Evolutionary conservation across 2,888 invertebrate species (phyloP).

Genomic region (Notocelia uddmanniana): DNA sequence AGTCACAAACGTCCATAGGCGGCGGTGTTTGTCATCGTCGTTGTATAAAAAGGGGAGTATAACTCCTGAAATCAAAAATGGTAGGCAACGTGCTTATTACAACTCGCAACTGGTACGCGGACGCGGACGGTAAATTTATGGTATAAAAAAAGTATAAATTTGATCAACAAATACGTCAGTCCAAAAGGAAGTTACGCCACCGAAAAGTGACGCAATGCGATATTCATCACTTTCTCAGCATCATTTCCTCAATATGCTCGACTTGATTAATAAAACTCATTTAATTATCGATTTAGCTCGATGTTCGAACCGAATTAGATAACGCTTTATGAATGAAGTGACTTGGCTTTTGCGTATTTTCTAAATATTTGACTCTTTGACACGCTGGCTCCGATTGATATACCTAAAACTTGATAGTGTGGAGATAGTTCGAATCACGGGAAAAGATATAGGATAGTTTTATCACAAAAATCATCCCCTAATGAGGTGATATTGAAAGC

Average conservation of each 20-base stretch:
- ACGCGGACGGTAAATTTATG: too few relatives aligned
- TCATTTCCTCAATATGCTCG: conserved; percentile 29
- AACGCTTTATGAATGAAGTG: conserved; percentile 3
- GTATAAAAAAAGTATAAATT: not conserved
- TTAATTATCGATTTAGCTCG: conserved; percentile 12
- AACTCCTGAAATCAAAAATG: not conserved
- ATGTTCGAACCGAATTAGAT: not conserved
- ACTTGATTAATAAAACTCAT: conserved; percentile 10
- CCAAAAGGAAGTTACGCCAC: conserved; percentile 5
- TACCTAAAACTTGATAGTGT: too few relatives aligned
- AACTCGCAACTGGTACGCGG: too few relatives aligned
- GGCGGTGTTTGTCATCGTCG: too few relatives aligned
- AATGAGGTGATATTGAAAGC: too few relatives aligned
- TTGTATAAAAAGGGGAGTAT: too few relatives aligned
- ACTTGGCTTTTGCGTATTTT: not conserved
- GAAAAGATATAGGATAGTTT: too few relatives aligned
- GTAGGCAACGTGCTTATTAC: not conserved
- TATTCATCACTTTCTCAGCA: conserved; percentile 28
- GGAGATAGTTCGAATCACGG: too few relatives aligned
- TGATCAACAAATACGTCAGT: conserved; percentile 5
- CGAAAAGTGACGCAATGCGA: conserved; percentile 13
- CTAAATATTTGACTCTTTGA: conserved; percentile 5
- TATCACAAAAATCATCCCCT: too few relatives aligned
- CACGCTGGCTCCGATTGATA: not conserved
- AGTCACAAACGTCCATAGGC: too few relatives aligned